These are phyloP conservation scores for Phaethornis superciliosus DNA, from an alignment of 2,113 vertebrate species.

Conservation along the genomic window DNA sequence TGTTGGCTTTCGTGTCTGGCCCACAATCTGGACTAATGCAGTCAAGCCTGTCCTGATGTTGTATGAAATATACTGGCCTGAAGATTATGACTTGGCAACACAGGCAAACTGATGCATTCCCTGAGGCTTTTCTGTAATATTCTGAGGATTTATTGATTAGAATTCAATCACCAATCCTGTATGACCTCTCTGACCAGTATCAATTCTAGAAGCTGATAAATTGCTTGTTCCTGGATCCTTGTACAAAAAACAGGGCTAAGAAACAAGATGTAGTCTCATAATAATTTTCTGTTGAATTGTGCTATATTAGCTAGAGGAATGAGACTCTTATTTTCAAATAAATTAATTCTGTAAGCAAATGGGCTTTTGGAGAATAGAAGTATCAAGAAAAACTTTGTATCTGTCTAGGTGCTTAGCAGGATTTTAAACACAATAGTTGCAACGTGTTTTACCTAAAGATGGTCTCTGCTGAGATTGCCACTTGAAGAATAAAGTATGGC, in stretches of 20 bases:
- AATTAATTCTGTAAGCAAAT: not conserved
- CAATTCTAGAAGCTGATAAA: not conserved
- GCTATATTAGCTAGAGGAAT: not conserved
- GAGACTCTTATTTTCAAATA: not conserved
- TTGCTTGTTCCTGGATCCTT: not conserved
- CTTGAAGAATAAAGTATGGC: not conserved
- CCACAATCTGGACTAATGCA: not conserved
- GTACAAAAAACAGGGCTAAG: not conserved
- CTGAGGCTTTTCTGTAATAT: not conserved
- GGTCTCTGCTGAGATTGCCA: not conserved
- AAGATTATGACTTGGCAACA: not conserved
- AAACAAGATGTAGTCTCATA: not conserved
- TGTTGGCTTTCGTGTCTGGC: not conserved
- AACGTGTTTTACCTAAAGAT: not conserved
- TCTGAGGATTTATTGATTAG: not conserved
- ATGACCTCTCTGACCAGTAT: not conserved
- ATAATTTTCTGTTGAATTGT: not conserved
- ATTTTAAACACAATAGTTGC: not conserved
- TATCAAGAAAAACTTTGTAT: not conserved
- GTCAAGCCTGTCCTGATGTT: not conserved
- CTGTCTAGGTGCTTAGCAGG: not conserved
- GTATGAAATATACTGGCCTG: not conserved
- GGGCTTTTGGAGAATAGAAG: not conserved
- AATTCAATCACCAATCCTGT: not conserved
- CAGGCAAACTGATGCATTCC: not conserved